Percentiles rank a stretch among this genome's conserved stretches.
Evolutionary conservation across 2,113 vertebrate genomes (phyloP).

Genomic region (Psittacara wagleri): DNA sequence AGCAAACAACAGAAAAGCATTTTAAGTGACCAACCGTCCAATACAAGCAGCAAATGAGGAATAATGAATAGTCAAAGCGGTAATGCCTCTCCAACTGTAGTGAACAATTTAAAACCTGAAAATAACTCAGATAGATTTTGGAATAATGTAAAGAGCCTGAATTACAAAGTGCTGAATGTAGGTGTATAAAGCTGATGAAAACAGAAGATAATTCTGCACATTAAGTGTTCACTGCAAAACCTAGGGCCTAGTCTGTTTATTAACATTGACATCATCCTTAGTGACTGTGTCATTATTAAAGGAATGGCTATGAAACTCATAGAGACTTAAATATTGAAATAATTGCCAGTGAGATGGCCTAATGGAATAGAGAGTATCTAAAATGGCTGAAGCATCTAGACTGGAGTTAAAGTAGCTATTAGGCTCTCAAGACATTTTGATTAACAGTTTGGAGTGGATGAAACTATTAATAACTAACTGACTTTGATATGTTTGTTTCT

Average conservation of each 20-base stretch:
- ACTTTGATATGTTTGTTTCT: constrained; percentile 2
- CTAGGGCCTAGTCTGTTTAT: background rate
- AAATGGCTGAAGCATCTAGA: background rate
- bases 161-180: background rate
- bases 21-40: background rate
- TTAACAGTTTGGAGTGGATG: background rate
- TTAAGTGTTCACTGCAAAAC: background rate
- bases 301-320: background rate
- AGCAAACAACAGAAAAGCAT: background rate
- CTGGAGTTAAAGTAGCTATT: background rate
- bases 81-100: background rate
- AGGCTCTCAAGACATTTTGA: background rate
- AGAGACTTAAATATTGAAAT: background rate
- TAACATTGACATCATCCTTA: background rate
- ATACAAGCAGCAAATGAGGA: background rate
- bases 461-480: background rate
- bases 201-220: background rate
- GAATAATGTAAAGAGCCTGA: background rate
- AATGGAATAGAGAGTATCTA: background rate
- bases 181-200: background rate
- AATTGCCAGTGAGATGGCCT: background rate
- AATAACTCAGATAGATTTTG: background rate
- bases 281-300: background rate
- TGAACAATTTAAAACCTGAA: background rate
- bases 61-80: background rate